phyloP scores from a whole-genome alignment of 2,888 invertebrate genomes.

The Ormyrus thymus region DNA sequence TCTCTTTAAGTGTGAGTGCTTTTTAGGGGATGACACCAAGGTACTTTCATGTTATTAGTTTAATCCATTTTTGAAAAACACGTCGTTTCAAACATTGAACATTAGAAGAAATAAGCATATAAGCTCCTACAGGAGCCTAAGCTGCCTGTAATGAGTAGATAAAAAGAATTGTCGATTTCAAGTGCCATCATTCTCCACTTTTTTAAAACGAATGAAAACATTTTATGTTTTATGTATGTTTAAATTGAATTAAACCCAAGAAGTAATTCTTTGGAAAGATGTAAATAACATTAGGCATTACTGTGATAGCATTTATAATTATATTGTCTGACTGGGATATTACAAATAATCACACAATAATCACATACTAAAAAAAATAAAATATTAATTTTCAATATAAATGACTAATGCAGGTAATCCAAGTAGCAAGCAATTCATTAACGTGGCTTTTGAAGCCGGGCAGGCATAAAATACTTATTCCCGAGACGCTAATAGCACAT shows the following conservation, averaged over 20 bases:
- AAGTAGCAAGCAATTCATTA: slow-evolving; percentile 81
- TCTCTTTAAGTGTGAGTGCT: slow-evolving; percentile 78
- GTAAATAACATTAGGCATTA: no score
- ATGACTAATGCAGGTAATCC: slow-evolving; percentile 62
- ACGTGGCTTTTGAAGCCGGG: slow-evolving; percentile 88
- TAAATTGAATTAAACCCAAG: no score
- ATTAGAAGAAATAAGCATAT: not conserved
- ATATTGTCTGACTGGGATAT: not conserved
- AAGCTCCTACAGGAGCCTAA: no score
- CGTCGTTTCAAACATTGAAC: not conserved
- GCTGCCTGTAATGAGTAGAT: no score
- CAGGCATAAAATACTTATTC: slow-evolving; percentile 81
- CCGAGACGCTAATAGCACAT: slow-evolving; percentile 76
- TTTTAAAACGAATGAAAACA: no score
- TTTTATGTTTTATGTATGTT: no score
- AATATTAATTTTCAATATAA: no score
- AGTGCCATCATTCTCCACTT: no score
- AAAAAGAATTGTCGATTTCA: no score
- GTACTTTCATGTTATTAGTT: slow-evolving; percentile 9
- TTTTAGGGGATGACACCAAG: slow-evolving; percentile 70
- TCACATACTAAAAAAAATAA: no score
- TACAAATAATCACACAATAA: no score
- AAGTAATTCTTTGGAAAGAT: no score
- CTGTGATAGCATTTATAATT: not conserved
- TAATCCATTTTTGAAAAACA: not conserved